Evolutionary conservation across 2,113 vertebrate species (phyloP).

Genomic region (Callithrix jacchus): DNA sequence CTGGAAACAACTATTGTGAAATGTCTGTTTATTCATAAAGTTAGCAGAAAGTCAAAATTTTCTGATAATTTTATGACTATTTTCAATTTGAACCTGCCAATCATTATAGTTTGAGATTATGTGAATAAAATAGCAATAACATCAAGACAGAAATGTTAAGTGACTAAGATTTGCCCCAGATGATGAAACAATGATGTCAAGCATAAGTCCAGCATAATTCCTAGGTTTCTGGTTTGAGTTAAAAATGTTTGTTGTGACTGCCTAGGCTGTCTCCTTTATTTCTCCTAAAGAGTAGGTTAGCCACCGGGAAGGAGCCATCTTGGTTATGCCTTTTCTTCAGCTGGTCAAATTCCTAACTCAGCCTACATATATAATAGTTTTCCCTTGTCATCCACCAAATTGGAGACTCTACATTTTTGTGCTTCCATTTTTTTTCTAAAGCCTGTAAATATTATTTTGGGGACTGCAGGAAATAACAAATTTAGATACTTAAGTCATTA

Average conservation of each 20-base stretch:
- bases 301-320: not conserved
- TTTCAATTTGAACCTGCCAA: constrained; percentile 54
- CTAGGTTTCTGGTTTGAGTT: constrained; percentile 17
- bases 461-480: constrained; percentile 50
- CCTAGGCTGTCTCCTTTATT: not conserved
- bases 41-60: not conserved
- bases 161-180: constrained; percentile 56
- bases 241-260: constrained; percentile 4
- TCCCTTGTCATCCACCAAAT: not conserved
- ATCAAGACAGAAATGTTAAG: constrained; percentile 52
- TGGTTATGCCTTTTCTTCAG: not conserved
- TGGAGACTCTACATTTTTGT: not conserved
- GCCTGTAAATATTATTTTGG: constrained; percentile 5
- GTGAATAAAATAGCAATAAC: constrained; percentile 41
- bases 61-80: constrained; percentile 34
- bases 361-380: not conserved
- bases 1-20: constrained; percentile 26
- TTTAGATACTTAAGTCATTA: constrained; percentile 52
- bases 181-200: constrained; percentile 58
- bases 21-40: not conserved
- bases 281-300: not conserved
- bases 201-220: constrained; percentile 48
- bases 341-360: constrained; percentile 30
- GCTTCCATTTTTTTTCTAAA: not conserved
- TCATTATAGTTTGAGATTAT: constrained; percentile 33